A percentile compares a stretch with the other conserved stretches of the same genome.
Conservation (phyloP, 2,797 vertebrate species). For the Lindbergichthys nudifrons region DNA sequence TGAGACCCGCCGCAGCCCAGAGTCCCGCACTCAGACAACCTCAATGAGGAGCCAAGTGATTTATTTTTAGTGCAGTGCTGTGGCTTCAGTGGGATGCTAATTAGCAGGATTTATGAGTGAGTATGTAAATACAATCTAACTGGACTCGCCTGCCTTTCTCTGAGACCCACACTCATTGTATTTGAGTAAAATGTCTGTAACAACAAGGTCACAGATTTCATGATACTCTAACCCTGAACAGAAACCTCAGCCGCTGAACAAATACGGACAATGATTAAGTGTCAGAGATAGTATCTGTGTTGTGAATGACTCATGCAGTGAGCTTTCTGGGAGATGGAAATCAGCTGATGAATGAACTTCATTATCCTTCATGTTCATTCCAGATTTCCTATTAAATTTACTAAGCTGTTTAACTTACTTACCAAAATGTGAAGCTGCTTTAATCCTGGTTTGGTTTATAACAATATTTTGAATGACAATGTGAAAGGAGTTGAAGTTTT, state of each 20-base stretch:
- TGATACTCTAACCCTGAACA: accelerated
- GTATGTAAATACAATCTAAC: neutral
- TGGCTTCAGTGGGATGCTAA: conserved; percentile 9
- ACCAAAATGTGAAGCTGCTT: neutral
- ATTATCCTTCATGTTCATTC: neutral
- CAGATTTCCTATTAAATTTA: neutral
- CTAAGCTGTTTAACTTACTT: neutral
- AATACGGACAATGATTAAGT: neutral
- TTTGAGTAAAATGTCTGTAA: neutral
- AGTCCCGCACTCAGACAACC: neutral
- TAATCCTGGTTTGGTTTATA: neutral
- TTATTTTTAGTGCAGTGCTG: conserved; percentile 25
- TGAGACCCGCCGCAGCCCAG: conserved; percentile 10
- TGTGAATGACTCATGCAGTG: conserved; percentile 33
- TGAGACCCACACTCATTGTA: neutral
- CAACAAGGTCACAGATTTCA: neutral
- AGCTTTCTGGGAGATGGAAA: conserved; percentile 5
- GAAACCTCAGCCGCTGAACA: neutral
- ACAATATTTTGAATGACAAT: neutral
- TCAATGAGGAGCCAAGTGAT: conserved; percentile 18
- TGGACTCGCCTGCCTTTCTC: neutral
- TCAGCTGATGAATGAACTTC: neutral
- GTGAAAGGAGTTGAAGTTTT: neutral
- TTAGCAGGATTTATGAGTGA: conserved; percentile 21
- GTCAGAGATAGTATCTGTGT: conserved; percentile 14